These are phyloP conservation scores for Chaetodon trifascialis DNA, from an alignment of 2,113 vertebrate species.

Conservation along the genomic window DNA sequence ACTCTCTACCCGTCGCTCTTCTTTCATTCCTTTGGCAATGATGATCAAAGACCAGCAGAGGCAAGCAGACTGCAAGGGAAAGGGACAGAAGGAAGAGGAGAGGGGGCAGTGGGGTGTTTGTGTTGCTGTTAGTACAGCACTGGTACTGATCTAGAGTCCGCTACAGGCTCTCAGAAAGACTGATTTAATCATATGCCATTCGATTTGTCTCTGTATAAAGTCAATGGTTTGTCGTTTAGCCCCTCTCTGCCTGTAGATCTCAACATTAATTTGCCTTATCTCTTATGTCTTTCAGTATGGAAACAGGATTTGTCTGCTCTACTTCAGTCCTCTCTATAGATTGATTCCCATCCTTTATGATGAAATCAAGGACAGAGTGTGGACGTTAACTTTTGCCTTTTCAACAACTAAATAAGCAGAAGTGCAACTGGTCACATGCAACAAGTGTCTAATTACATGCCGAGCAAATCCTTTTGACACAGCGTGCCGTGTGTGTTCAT, in stretches of 20 bases:
- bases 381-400: slow-evolving; percentile 33
- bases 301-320: neutral
- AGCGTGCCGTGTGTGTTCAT: neutral
- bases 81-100: neutral
- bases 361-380: slow-evolving; percentile 15
- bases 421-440: slow-evolving; percentile 65
- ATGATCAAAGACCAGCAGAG: slow-evolving; percentile 68
- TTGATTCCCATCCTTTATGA: slow-evolving; percentile 8
- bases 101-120: neutral
- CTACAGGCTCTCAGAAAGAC: slow-evolving; percentile 33
- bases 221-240: neutral
- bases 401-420: slow-evolving; percentile 30
- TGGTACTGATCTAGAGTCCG: slow-evolving; percentile 42
- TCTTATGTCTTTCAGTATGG: slow-evolving; percentile 11
- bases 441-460: slow-evolving; percentile 75
- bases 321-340: slow-evolving; percentile 4
- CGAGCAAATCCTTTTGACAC: slow-evolving; percentile 73
- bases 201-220: neutral
- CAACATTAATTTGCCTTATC: neutral
- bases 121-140: slow-evolving; percentile 11
- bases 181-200: slow-evolving; percentile 14
- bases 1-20: slow-evolving; percentile 54
- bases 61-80: slow-evolving; percentile 36
- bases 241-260: slow-evolving; percentile 9
- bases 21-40: slow-evolving; percentile 56